These are phyloP conservation scores for Syncerus caffer DNA, from an alignment of 2,797 vertebrate species.

Conservation along the genomic window DNA sequence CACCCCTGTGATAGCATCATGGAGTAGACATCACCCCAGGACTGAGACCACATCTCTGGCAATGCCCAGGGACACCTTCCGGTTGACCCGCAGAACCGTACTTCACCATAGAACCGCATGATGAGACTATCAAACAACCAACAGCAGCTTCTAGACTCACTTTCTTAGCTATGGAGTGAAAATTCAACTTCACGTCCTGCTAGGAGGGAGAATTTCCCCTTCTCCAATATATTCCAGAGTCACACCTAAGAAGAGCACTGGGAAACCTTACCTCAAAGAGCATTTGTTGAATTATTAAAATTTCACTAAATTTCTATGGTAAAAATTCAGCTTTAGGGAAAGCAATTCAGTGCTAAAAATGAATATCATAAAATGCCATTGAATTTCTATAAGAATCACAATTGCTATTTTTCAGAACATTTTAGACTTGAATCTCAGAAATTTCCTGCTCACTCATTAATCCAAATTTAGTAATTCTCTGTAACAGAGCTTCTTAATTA, in stretches of 20 bases:
- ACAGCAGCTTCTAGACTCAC: not conserved
- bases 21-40: not conserved
- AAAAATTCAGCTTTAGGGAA: not conserved
- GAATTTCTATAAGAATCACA: not conserved
- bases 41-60: not conserved
- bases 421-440: not conserved
- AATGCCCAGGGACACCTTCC: not conserved
- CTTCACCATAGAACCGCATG: not conserved
- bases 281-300: not conserved
- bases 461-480: not conserved
- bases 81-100: not conserved
- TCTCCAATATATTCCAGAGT: not conserved
- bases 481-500: not conserved
- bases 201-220: not conserved
- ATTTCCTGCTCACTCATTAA: not conserved
- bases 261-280: not conserved
- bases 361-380: not conserved
- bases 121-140: not conserved
- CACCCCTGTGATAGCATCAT: not conserved
- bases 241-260: not conserved
- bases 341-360: not conserved
- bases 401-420: not conserved
- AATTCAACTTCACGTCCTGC: not conserved
- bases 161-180: not conserved
- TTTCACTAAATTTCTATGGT: not conserved